phyloP scores from a whole-genome alignment of 2,113 vertebrate genomes.

The Podiceps cristatus region DNA sequence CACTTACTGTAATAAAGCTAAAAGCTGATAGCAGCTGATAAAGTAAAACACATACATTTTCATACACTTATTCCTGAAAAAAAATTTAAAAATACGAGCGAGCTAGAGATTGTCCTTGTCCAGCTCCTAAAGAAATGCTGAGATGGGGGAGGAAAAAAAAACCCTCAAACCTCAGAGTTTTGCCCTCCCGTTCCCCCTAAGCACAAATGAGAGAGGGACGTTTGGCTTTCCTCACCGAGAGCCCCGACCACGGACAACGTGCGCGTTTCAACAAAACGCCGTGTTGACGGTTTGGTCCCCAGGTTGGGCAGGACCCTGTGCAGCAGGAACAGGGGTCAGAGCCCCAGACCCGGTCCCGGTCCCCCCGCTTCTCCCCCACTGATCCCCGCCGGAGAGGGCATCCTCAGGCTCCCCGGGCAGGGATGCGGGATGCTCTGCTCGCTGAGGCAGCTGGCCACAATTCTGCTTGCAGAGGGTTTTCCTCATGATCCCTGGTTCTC shows the following conservation, averaged over 20 bases:
- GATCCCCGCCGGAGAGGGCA: accelerated
- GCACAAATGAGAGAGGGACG: background rate
- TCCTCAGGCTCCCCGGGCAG: background rate
- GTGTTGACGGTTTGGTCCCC: accelerated
- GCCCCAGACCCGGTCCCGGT: background rate
- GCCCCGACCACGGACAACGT: accelerated
- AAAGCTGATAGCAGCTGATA: conserved; percentile 10
- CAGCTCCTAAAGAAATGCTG: conserved; percentile 1
- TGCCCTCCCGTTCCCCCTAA: background rate
- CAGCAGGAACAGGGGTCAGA: background rate
- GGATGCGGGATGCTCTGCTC: background rate
- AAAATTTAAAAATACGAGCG: background rate
- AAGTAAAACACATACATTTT: conserved; percentile 15
- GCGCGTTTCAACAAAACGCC: background rate
- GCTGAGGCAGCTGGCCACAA: background rate
- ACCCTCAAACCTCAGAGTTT: background rate
- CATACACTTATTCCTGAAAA: conserved; percentile 19
- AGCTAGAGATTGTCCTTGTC: conserved; percentile 5
- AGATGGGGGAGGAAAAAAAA: background rate
- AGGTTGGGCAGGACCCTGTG: background rate
- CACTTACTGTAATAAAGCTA: conserved; percentile 64
- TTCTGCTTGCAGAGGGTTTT: background rate
- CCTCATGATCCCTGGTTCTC: background rate
- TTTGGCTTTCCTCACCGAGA: background rate
- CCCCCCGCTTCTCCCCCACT: background rate